Evolutionary conservation across 2,888 invertebrate genomes (phyloP).

Genomic region (Scelioninae gen. 2): DNA sequence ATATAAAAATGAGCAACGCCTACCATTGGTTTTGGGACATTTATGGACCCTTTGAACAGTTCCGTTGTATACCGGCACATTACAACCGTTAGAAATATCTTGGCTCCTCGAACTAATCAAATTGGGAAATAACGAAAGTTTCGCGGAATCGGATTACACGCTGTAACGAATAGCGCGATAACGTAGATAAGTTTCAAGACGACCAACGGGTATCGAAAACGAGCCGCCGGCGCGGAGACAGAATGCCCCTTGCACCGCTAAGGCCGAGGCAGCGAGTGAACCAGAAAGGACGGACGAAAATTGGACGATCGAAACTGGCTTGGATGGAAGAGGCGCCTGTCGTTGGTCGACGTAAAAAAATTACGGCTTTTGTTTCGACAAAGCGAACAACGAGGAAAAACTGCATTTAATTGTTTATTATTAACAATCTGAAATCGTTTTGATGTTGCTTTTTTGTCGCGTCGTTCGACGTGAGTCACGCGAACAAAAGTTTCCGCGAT

Average conservation of each 20-base stretch:
- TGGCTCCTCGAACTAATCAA: constrained; percentile 52
- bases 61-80: constrained; percentile 6
- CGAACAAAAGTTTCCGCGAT: constrained; percentile 15
- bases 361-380: neutral
- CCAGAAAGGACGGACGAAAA: too few relatives aligned
- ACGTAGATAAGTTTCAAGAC: constrained; percentile 52
- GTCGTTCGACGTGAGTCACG: neutral
- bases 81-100: constrained; percentile 45
- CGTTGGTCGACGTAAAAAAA: constrained; percentile 30
- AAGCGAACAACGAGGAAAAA: too few relatives aligned
- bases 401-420: too few relatives aligned
- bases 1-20: constrained; percentile 29
- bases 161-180: constrained; percentile 54
- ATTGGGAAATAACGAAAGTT: constrained; percentile 57
- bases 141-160: constrained; percentile 53
- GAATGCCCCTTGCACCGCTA: too few relatives aligned
- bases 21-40: constrained; percentile 30
- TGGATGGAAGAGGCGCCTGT: constrained; percentile 45
- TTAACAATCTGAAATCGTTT: too few relatives aligned
- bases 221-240: too few relatives aligned
- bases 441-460: constrained; percentile 6
- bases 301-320: constrained; percentile 9
- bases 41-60: constrained; percentile 31
- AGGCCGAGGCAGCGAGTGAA: too few relatives aligned
- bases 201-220: constrained; percentile 33